phyloP scores from a whole-genome alignment of 2,113 vertebrate genomes.

The Lampris incognitus region DNA sequence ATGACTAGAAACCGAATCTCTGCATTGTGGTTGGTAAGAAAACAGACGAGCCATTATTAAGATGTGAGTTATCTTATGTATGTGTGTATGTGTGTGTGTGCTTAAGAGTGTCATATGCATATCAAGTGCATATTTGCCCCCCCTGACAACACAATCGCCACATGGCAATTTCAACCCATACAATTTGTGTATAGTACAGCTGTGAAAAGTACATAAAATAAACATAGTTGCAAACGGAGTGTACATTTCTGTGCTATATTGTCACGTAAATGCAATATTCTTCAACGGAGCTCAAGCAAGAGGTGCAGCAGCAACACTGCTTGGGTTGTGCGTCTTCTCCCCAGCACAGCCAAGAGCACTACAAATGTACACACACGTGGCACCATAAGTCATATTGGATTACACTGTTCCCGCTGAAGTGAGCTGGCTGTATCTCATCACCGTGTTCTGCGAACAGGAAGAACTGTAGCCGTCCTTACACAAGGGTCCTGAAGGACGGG shows the following conservation, averaged over 20 bases:
- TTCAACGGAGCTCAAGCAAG: neutral
- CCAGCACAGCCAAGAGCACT: neutral
- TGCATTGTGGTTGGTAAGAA: constrained; percentile 56
- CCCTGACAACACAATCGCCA: neutral
- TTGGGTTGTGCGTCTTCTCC: neutral
- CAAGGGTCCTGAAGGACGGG: constrained; percentile 61
- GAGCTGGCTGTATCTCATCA: constrained; percentile 21
- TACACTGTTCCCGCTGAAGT: neutral
- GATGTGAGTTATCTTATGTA: constrained; percentile 16
- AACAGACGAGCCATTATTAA: constrained; percentile 53
- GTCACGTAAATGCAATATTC: neutral
- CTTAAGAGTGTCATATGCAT: neutral
- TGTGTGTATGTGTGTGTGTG: constrained; percentile 1
- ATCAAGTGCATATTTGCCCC: neutral
- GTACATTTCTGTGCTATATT: too few relatives aligned
- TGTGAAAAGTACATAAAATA: too few relatives aligned
- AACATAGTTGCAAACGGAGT: too few relatives aligned
- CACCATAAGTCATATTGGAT: neutral
- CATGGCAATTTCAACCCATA: neutral
- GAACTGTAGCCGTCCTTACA: constrained; percentile 41
- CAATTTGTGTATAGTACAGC: neutral
- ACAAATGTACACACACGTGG: neutral
- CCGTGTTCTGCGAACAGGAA: constrained; percentile 28
- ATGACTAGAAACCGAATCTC: constrained; percentile 77
- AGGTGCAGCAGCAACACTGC: neutral